phyloP scores from a whole-genome alignment of 1,140 invertebrate genomes.

The Drosophila burlai region DNA sequence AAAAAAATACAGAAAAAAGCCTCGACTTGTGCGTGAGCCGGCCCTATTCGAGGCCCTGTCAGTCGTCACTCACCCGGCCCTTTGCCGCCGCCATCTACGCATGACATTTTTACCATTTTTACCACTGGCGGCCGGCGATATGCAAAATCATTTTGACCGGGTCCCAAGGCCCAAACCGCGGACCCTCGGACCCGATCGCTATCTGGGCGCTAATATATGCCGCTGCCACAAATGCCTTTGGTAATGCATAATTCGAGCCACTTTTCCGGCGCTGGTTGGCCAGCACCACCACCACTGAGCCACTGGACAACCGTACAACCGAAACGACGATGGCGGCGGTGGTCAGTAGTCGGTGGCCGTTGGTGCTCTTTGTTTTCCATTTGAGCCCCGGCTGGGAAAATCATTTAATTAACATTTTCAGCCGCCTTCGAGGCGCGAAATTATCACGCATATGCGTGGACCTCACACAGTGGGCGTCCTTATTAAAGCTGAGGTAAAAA shows the following conservation, averaged over 20 bases:
- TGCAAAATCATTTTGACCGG: constrained; percentile 77
- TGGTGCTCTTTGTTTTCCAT: constrained; percentile 54
- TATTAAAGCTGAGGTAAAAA: not conserved
- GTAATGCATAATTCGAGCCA: constrained; percentile 79
- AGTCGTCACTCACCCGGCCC: constrained; percentile 71
- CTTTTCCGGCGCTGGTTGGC: constrained; percentile 69
- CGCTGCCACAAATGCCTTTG: constrained; percentile 63
- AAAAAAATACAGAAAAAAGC: not conserved
- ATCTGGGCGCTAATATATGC: constrained; percentile 64
- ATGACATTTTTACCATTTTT: constrained; percentile 52
- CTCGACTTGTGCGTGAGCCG: constrained; percentile 63
- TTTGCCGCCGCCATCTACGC: constrained; percentile 20
- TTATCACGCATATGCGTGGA: constrained; percentile 78
- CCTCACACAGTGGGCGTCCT: constrained; percentile 32
- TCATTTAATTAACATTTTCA: constrained; percentile 83
- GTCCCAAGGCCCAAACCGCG: constrained; percentile 17
- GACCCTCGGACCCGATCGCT: constrained; percentile 53
- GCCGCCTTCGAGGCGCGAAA: constrained; percentile 76
- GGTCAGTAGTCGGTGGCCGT: constrained; percentile 56
- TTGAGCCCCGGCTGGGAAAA: constrained; percentile 66
- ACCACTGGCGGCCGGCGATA: constrained; percentile 49
- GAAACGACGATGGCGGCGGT: constrained; percentile 10
- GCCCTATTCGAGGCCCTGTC: constrained; percentile 76
- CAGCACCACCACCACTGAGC: not conserved
- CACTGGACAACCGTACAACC: constrained; percentile 30